phyloP scores from a whole-genome alignment of 2,113 vertebrate species.

The Paramisgurnus dabryanus region DNA sequence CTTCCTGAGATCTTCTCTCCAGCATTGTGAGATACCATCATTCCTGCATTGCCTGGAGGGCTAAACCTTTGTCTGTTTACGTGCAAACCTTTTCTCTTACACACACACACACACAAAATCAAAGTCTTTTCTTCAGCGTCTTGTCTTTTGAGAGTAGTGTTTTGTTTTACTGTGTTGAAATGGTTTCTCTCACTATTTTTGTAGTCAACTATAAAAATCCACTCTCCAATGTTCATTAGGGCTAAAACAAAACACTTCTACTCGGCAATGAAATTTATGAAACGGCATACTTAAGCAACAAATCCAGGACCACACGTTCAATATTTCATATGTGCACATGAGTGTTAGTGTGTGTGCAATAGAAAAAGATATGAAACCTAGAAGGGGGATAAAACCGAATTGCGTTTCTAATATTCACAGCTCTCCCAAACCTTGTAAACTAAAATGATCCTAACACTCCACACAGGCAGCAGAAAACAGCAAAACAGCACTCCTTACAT shows the following conservation, averaged over 20 bases:
- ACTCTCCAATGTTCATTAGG: too few relatives aligned
- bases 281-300: conserved; percentile 6
- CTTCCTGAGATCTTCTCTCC: conserved; percentile 15
- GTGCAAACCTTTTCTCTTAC: neutral
- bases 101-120: neutral
- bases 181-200: conserved; percentile 11
- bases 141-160: conserved; percentile 3
- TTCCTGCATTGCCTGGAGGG: conserved; percentile 6
- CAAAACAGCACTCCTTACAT: too few relatives aligned
- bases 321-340: conserved; percentile 1
- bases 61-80: conserved; percentile 40
- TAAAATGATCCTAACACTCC: too few relatives aligned
- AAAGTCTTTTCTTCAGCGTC: neutral
- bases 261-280: too few relatives aligned
- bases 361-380: neutral
- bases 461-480: too few relatives aligned
- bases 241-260: too few relatives aligned
- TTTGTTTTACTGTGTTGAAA: neutral
- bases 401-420: neutral
- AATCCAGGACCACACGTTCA: conserved; percentile 18
- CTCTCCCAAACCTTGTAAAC: too few relatives aligned
- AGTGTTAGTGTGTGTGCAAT: neutral
- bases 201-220: neutral
- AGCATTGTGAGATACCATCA: conserved; percentile 34
- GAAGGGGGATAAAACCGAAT: neutral